A percentile compares a stretch with the other conserved stretches of the same genome.
Evolutionary conservation across 2,797 vertebrate genomes (phyloP).

Genomic region (Pangasius djambal): DNA sequence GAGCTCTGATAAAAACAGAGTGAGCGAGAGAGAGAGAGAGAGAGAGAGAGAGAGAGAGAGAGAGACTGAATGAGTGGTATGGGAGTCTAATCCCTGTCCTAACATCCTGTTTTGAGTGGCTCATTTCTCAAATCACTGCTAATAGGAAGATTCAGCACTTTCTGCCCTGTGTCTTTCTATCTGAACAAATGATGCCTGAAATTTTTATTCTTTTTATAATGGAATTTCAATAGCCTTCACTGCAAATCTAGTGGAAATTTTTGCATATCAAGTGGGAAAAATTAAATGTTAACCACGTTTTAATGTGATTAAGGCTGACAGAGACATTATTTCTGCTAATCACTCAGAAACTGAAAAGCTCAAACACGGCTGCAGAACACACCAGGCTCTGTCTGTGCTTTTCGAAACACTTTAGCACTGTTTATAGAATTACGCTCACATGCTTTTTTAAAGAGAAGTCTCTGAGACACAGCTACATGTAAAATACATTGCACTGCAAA

Average conservation of each 20-base stretch:
- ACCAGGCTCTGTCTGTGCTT: constrained; percentile 68
- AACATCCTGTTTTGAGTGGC: constrained; percentile 48
- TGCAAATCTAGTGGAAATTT: constrained; percentile 99
- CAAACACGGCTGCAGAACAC: constrained; percentile 87
- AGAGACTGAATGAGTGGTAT: constrained; percentile 28
- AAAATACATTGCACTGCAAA: neutral
- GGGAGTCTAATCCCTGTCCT: constrained; percentile 48
- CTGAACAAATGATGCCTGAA: constrained; percentile 99
- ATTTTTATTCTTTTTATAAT: constrained; percentile 99
- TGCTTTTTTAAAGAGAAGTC: neutral
- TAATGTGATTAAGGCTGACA: constrained; percentile 99
- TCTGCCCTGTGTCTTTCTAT: constrained; percentile 90
- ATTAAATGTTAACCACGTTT: constrained; percentile 99
- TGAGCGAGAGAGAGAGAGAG: constrained; percentile 10
- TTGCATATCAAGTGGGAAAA: constrained; percentile 99
- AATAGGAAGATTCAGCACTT: constrained; percentile 99
- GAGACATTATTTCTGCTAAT: constrained; percentile 99
- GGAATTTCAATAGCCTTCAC: constrained; percentile 99
- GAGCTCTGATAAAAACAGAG: neutral
- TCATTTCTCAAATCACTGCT: constrained; percentile 89
- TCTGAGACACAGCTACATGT: neutral
- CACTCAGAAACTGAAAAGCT: constrained; percentile 94
- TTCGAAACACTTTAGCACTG: constrained; percentile 24
- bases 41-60: constrained; percentile 37
- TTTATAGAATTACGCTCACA: neutral